Base-by-base conservation (phyloP, 2,113 vertebrate species). In the Cyphomyrus discorhynchus region DNA sequence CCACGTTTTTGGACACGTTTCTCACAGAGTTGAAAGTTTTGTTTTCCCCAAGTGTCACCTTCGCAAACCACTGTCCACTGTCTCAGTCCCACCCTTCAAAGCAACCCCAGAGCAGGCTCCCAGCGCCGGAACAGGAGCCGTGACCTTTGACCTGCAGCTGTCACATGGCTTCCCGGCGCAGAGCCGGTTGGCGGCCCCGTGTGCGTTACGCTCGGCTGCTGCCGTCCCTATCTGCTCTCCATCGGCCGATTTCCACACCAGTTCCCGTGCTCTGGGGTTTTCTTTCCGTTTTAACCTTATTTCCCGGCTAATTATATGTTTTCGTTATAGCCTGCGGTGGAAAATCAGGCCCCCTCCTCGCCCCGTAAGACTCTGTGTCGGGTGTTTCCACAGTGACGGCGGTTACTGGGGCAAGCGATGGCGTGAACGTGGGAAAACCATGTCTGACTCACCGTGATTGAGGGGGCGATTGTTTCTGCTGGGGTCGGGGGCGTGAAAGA, bases 191-290 rank as follows among this genome's bases (percentile, higher is more conserved):
- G 7, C 7, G 2, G 56, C 56, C 3, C 62, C 62, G 9, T 66
- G 24, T 27, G n/a, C n/a, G n/a, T 15, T 13, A 42, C 35, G 35
- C 35, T 19, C n/a, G 0, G 15, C 35, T 80, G 35, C 74, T 1
- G 74, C 74, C 17, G 0, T 42, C 35, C 5, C 74, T 39, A 42
- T 80, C 74, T 42, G 35, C 13, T 80, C 35, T 80, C 74, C 74
- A 80, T 80, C 74, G 31, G 35, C 4, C 35, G 91, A 91, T 92
- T 91, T 85, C 93, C 93, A 92, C 92, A 53, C 45, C 27, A 77
- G 70, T 39, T 77, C 70, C 70, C 2, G 31, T 39, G 15, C 70
- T 77, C 31, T 35, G 70, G 70, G 13, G 15, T 77, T 77, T 80
- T 80, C 74, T 80, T 80, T 80, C 74, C 74, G 6, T 80, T 39